phyloP scores from a whole-genome alignment of 2,797 vertebrate species.

The Anomalospiza imberbis region DNA sequence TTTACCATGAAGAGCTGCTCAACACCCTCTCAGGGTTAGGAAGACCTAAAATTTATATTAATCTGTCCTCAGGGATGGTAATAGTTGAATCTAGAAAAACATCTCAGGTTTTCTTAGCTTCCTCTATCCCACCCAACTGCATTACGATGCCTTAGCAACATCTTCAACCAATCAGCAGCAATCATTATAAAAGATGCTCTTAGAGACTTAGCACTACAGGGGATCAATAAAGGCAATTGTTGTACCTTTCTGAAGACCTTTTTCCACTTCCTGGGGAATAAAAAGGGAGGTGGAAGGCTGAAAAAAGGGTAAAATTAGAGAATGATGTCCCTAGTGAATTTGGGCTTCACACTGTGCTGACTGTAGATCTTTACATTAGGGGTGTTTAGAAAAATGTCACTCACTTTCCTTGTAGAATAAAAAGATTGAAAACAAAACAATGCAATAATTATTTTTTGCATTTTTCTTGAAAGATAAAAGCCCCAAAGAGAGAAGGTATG shows the following conservation, averaged over 20 bases:
- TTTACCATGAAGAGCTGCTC: neutral
- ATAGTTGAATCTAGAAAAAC: neutral
- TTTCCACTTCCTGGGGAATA: neutral
- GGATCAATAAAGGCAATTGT: neutral
- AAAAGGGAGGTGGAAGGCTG: neutral
- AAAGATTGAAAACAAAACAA: neutral
- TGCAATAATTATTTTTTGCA: neutral
- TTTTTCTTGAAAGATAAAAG: neutral
- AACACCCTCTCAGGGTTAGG: neutral
- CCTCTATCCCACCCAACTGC: neutral
- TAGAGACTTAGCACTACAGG: neutral
- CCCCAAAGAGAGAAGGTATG: fast-evolving
- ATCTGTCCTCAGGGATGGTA: neutral
- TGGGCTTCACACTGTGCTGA: neutral
- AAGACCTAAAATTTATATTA: neutral
- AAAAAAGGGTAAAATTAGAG: neutral
- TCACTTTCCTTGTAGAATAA: neutral
- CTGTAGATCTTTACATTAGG: neutral
- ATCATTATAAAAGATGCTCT: neutral
- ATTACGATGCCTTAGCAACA: fast-evolving
- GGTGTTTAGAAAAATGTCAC: neutral
- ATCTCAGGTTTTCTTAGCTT: neutral
- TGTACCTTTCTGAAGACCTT: neutral
- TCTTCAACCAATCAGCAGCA: neutral
- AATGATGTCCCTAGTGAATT: neutral